These are phyloP conservation scores for Spilosoma lubricipeda DNA, from an alignment of 2,888 invertebrate species.

Conservation along the genomic window DNA sequence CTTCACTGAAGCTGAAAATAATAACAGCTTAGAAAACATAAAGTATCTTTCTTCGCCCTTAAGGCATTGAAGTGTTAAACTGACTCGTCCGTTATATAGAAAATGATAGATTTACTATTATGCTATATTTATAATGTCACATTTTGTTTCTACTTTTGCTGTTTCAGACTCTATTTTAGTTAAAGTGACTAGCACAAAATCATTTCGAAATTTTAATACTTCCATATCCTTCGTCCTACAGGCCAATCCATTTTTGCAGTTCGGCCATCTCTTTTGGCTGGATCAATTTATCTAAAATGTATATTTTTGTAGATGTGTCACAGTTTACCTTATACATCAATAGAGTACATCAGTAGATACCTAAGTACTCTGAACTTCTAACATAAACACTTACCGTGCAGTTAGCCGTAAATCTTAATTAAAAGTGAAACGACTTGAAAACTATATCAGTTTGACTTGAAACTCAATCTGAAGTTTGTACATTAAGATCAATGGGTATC, in stretches of 20 bases:
- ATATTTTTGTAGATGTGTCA: conserved; percentile 28
- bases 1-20: conserved; percentile 41
- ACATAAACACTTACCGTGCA: conserved; percentile 39
- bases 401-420: conserved; percentile 46
- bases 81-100: not conserved
- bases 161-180: not conserved
- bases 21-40: conserved; percentile 29
- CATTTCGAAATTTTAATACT: not conserved
- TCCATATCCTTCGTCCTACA: not conserved
- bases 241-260: conserved; percentile 16
- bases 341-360: conserved; percentile 21
- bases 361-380: conserved; percentile 35
- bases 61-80: conserved; percentile 15
- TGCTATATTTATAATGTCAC: not conserved
- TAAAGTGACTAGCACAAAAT: not conserved
- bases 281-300: conserved; percentile 31
- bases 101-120: conserved; percentile 1
- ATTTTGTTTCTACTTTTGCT: not conserved
- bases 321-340: conserved; percentile 25
- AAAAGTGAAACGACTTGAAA: conserved; percentile 48
- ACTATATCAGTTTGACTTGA: conserved; percentile 42
- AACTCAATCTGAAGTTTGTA: conserved; percentile 47
- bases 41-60: conserved; percentile 20
- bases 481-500: conserved; percentile 39
- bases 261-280: conserved; percentile 34